Percentiles rank a stretch among this genome's conserved stretches.
These are phyloP conservation scores for Aphis gossypii DNA, from an alignment of 1,140 invertebrate species.

Conservation along the genomic window DNA sequence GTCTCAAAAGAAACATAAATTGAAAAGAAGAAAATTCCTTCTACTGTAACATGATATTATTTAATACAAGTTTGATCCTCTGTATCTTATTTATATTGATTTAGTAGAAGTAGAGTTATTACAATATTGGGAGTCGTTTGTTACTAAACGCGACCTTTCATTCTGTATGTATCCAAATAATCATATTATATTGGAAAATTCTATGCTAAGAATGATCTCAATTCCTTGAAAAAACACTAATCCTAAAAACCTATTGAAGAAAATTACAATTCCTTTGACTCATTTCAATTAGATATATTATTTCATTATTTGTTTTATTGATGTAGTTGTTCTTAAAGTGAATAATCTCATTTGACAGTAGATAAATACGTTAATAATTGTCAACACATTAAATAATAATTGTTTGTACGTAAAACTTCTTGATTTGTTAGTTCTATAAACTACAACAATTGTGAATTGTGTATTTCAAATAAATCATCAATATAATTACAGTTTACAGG, in stretches of 20 bases:
- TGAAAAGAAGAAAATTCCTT: not conserved
- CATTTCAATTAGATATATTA: not conserved
- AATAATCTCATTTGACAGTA: not conserved
- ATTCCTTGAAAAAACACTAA: not conserved
- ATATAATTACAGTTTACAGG: not conserved
- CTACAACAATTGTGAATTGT: not conserved
- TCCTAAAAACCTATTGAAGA: not conserved
- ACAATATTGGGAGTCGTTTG: not conserved
- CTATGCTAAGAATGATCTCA: not conserved
- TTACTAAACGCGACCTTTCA: not conserved
- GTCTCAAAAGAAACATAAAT: not conserved
- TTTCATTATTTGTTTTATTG: not conserved
- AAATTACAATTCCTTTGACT: not conserved
- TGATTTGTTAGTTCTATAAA: not conserved
- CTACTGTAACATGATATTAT: not conserved
- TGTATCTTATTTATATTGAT: not conserved
- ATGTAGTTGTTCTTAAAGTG: not conserved
- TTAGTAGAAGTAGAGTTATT: not conserved
- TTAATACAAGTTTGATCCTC: not conserved
- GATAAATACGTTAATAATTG: not conserved
- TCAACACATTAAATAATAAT: not conserved
- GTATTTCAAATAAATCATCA: not conserved
- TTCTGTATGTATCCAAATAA: not conserved
- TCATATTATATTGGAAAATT: not conserved
- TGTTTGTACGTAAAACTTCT: not conserved